Base-by-base conservation (phyloP, 2,888 invertebrate species). In the Aspidapion aeneum region DNA sequence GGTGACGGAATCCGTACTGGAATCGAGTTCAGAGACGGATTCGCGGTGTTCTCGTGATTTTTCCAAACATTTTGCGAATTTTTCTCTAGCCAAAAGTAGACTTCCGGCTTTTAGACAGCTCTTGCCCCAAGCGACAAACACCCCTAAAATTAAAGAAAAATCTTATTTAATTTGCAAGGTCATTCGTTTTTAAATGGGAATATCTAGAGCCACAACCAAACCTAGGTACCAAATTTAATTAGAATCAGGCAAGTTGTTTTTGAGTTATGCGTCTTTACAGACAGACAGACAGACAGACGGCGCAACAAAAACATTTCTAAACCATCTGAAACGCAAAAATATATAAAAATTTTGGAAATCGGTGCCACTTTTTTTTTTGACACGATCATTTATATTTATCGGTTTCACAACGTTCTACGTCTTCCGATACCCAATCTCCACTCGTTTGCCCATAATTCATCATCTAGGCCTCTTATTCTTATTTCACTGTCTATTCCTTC, bases 81-180 rank as follows among this genome's bases (percentile, higher is more conserved):
- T 92, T 65, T 89, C 87, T 18, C 92, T 80, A 21, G 95, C 95
- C 55, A 87, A 86, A 62, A 85, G 84, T 74, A 90, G 90, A 74
- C 91, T 89, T 0, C 94, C 93, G 0, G 90, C 90, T 72, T 87
- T 89, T 1, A 94, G 80, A 68, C 89, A 91, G 16, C 91, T 89
- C 74, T 94, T 88, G 0, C 95, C 96, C 92, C 95, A 94, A 0
- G 93, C 91, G 0, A 90, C 91, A 84, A 95, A 89, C 0, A 96
- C 93, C 51, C 92, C 89, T 66, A 60, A 56, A 62, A 64, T 52
- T 9, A 5, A 52, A 52, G n/a, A 18, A 52, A 52, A 5, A n/a
- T 17, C 19, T 48, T n/a, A 12, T 48, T n/a, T 48, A 48, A n/a
- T 18, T 49, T 7, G 19, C n/a, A 12, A 59, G 22, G 21, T 54